Evolutionary conservation across 1,140 invertebrate species (phyloP), one percentile per base, ranked within the genome.

Genomic region (Nasonia giraulti): DNA sequence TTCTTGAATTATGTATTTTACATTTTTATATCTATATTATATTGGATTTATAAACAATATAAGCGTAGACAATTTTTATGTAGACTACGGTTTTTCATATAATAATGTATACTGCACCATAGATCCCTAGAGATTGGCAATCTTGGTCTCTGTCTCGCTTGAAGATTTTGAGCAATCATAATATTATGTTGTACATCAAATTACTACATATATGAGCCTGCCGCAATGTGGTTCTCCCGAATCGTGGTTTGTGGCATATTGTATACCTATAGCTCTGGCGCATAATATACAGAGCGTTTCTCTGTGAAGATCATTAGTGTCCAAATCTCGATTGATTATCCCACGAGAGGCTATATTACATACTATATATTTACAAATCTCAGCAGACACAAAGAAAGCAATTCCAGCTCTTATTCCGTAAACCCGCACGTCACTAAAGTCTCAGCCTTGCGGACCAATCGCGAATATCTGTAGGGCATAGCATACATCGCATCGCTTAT

Each of bases 131-230:
- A 90, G 85, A 92, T 92, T 91, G 91, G 91, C 89, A 92, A 92
- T 91, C 91, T 92, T 92, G 92, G 91, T 91, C 91, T 90, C 90
- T 92, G 91, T 92, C 91, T 92, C 90, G 91, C 90, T 91, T 92
- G 12, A 88, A 88, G 87, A 89, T 87, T 87, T 62, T n/a, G 55
- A 62, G 55, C 20, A 62, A 62, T 20, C 55, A 62, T 3, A 4
- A 6, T 62, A 62, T 6, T 10, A 44, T 44, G 40, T 44, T 44
- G 86, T 74, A 84, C 27, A 31, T 71, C 12, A 62, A 27, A 82
- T 17, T 55, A 73, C 44, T 20, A 81, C 20, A 23, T 37, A 37
- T 37, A 37, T 37, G 5, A 87, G 89, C 85, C 86, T 88, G 87
- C 86, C 89, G 87, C 86, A 62, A 62, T 90, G 89, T 91, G 91